Percentiles rank a stretch among this genome's conserved stretches.
Conservation (phyloP, 2,113 vertebrate species). For the Eublepharis macularius region DNA sequence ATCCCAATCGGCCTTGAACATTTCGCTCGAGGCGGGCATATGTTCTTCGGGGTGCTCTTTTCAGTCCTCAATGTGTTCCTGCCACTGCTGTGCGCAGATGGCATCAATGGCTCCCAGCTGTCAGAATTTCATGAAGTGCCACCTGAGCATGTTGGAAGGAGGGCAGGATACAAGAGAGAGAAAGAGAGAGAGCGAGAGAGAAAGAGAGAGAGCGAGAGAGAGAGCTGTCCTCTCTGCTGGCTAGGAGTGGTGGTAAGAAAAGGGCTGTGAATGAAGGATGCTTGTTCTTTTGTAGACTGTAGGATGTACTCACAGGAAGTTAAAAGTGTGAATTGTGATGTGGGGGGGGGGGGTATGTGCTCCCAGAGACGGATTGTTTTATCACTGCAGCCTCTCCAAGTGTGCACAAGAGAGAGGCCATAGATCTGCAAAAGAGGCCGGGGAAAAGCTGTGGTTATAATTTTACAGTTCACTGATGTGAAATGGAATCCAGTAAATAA, state of each 20-base stretch:
- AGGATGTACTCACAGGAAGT: slow-evolving; percentile 14
- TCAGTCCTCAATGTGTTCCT: too few relatives aligned
- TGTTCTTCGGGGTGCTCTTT: too few relatives aligned
- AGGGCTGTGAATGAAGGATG: neutral
- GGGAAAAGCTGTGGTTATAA: slow-evolving; percentile 48
- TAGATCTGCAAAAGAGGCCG: neutral
- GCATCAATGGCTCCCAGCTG: too few relatives aligned
- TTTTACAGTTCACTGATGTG: slow-evolving; percentile 58
- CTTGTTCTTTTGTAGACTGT: slow-evolving; percentile 13
- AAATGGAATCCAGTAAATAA: slow-evolving; percentile 58
- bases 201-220: too few relatives aligned
- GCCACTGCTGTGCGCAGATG: too few relatives aligned
- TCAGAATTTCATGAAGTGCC: too few relatives aligned
- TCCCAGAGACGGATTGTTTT: slow-evolving; percentile 32
- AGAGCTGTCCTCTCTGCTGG: slow-evolving; percentile 8
- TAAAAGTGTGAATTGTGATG: too few relatives aligned
- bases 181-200: too few relatives aligned
- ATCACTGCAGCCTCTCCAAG: slow-evolving; percentile 19
- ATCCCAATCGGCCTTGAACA: too few relatives aligned
- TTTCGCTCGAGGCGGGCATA: too few relatives aligned
- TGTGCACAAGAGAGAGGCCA: neutral
- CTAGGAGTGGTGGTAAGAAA: slow-evolving; percentile 30
- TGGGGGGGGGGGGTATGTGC: slow-evolving; percentile 23
- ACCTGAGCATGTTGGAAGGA: neutral
- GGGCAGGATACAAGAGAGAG: neutral